Percentiles rank a stretch among this genome's conserved stretches.
Evolutionary conservation across 2,797 vertebrate genomes (phyloP).

Genomic region (Enteromius afrohamiltoni): DNA sequence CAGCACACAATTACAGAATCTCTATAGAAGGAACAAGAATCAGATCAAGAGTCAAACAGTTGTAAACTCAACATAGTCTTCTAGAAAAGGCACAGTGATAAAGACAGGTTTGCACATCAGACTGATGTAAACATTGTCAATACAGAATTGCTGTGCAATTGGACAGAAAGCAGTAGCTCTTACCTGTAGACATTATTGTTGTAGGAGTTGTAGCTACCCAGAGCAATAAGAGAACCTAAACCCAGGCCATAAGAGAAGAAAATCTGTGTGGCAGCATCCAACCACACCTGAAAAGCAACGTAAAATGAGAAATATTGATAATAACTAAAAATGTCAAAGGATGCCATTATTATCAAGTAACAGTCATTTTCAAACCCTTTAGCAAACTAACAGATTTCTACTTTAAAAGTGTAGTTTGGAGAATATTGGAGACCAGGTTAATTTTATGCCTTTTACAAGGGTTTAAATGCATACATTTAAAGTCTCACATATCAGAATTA

Average conservation of each 20-base stretch:
- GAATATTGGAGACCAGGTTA: neutral
- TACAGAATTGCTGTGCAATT: neutral
- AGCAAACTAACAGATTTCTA: neutral
- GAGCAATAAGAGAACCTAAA: constrained; percentile 88
- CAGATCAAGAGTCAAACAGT: neutral
- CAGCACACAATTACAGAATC: constrained; percentile 91
- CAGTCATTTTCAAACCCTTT: neutral
- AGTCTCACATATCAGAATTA: too few relatives aligned
- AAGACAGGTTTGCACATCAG: neutral
- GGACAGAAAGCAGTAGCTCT: neutral
- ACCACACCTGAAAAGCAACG: constrained; percentile 83
- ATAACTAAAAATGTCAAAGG: too few relatives aligned
- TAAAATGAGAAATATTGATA: neutral
- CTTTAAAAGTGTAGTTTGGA: neutral
- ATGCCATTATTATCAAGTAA: neutral
- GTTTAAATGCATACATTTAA: neutral
- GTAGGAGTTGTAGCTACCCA: constrained; percentile 91
- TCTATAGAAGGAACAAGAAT: constrained; percentile 67
- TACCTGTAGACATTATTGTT: constrained; percentile 89
- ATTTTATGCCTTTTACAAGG: neutral
- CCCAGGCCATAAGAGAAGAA: constrained; percentile 93
- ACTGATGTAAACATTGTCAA: neutral
- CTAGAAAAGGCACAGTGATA: neutral
- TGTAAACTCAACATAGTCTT: neutral
- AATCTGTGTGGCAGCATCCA: constrained; percentile 93